Percentiles rank a stretch among this genome's conserved stretches.
phyloP scores from a whole-genome alignment of 2,797 vertebrate species.

The Ficedula albicollis region DNA sequence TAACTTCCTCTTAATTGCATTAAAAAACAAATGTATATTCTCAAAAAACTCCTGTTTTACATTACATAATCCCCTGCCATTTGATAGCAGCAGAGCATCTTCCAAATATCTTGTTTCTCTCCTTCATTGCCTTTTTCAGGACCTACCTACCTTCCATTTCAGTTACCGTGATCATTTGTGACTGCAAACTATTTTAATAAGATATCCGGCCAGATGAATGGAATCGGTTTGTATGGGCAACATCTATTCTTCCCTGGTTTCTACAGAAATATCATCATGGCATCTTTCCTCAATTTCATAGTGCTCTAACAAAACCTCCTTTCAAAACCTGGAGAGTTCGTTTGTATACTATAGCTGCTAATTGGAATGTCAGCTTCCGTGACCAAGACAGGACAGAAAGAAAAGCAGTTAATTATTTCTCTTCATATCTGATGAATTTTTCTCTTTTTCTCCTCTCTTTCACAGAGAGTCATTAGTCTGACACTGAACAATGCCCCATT shows the following conservation, averaged over 20 bases:
- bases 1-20: neutral
- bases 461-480: constrained; percentile 76
- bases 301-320: constrained; percentile 67
- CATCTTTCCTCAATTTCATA: constrained; percentile 69
- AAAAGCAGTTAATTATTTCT: constrained; percentile 80
- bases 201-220: constrained; percentile 51
- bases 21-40: neutral
- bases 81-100: neutral
- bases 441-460: constrained; percentile 66
- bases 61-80: neutral
- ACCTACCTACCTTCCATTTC: constrained; percentile 1
- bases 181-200: constrained; percentile 77
- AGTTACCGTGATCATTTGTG: constrained; percentile 48
- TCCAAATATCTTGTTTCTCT: neutral
- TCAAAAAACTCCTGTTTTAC: neutral
- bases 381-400: constrained; percentile 63
- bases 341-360: constrained; percentile 63
- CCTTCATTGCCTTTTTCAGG: neutral
- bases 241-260: constrained; percentile 63
- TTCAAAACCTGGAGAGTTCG: constrained; percentile 53
- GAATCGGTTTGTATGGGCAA: constrained; percentile 51
- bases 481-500: constrained; percentile 73
- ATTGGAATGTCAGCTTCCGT: constrained; percentile 75
- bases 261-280: constrained; percentile 64
- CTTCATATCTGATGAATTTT: constrained; percentile 77